Evolutionary conservation across 1,140 invertebrate species (phyloP).

Genomic region (Gonatopus flavifemur): DNA sequence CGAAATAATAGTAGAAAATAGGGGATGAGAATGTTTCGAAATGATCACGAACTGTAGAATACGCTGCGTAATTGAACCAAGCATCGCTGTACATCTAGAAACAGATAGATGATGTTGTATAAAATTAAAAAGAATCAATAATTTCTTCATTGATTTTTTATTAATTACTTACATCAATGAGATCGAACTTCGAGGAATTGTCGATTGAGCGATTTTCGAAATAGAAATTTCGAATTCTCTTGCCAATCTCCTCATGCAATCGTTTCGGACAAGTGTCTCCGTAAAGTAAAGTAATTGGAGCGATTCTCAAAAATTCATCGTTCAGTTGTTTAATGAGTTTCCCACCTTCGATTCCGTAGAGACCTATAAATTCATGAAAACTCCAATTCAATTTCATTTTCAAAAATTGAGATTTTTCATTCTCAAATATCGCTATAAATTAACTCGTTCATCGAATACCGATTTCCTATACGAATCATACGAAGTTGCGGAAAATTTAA

Average conservation of each 20-base stretch:
- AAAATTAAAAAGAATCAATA: background rate
- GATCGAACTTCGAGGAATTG: slow-evolving; percentile 53
- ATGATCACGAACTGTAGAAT: slow-evolving; percentile 63
- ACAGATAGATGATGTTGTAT: slow-evolving; percentile 8
- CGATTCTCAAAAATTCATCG: slow-evolving; percentile 60
- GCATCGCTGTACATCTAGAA: slow-evolving; percentile 70
- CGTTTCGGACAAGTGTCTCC: slow-evolving; percentile 58
- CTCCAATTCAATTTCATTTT: background rate
- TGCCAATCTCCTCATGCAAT: slow-evolving; percentile 52
- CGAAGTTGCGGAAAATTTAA: too few relatives aligned
- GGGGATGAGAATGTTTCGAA: slow-evolving; percentile 48
- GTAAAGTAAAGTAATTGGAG: slow-evolving; percentile 64
- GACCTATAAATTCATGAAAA: slow-evolving; percentile 21
- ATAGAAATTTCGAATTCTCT: slow-evolving; percentile 64
- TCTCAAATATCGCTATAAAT: background rate
- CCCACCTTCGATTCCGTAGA: slow-evolving; percentile 34
- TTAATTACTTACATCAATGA: slow-evolving; percentile 60
- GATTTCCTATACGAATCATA: too few relatives aligned
- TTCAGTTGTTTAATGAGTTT: slow-evolving; percentile 48
- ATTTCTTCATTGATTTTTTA: background rate
- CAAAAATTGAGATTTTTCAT: background rate
- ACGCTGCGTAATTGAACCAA: slow-evolving; percentile 65
- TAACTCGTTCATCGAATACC: too few relatives aligned
- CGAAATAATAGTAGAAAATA: slow-evolving; percentile 69
- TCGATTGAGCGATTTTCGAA: slow-evolving; percentile 57